phyloP scores from a whole-genome alignment of 2,888 invertebrate species.

The Halictus ligatus region DNA sequence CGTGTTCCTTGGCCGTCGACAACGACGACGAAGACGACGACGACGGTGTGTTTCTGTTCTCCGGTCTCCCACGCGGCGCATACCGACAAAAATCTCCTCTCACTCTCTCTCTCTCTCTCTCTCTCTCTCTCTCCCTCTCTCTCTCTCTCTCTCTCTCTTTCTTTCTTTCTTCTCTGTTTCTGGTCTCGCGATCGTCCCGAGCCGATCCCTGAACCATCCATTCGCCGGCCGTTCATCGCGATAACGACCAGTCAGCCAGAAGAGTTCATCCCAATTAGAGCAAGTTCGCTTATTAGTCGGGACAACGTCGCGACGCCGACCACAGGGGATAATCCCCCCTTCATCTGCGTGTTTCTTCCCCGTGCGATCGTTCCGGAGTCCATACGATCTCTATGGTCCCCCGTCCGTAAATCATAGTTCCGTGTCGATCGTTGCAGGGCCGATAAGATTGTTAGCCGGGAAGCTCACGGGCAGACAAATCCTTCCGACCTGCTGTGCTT shows the following conservation, averaged over 20 bases:
- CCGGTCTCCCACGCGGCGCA: slow-evolving; percentile 12
- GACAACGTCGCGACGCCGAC: slow-evolving; percentile 33
- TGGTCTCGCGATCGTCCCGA: background rate
- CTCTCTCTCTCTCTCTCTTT: background rate
- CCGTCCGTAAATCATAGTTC: slow-evolving; percentile 48
- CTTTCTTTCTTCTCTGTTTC: background rate
- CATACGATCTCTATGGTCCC: background rate
- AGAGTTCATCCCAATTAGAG: slow-evolving; percentile 47
- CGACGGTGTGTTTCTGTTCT: background rate
- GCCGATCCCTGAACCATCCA: slow-evolving; percentile 34
- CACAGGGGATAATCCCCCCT: slow-evolving; percentile 37
- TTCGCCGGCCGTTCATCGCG: slow-evolving; percentile 19
- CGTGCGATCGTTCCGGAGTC: background rate
- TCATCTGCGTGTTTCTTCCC: slow-evolving; percentile 26
- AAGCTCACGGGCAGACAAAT: background rate
- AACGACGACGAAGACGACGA: background rate
- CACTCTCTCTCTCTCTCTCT: background rate
- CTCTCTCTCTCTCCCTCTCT: background rate
- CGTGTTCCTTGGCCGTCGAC: background rate
- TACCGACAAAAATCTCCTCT: slow-evolving; percentile 1
- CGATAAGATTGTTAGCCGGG: background rate
- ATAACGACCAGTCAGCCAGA: slow-evolving; percentile 29
- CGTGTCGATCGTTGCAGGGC: slow-evolving; percentile 24
- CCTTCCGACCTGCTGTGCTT: background rate
- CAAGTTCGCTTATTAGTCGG: slow-evolving; percentile 31